Evolutionary conservation across 2,888 invertebrate species (phyloP), one percentile per base, ranked within the genome.

Genomic region (Catocala fraxini): DNA sequence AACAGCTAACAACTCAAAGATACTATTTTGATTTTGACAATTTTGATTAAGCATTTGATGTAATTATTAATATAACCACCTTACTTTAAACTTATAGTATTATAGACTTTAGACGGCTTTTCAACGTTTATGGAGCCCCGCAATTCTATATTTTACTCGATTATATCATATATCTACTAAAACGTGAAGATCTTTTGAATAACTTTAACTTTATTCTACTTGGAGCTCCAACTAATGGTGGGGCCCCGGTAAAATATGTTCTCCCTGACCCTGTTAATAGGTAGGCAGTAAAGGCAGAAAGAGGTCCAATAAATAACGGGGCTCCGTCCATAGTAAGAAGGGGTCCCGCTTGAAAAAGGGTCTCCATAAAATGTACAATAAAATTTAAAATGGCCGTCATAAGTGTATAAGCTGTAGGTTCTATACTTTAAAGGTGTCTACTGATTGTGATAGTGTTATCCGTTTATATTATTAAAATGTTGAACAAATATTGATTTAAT

Each of bases 401-500:
- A 47, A 46, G 13, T 47, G 11, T 47, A n/a, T 25, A 46, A 47
- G 12, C 48, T 59, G 39, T 51, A 35, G 13, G 42, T 43, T 43
- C 9, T 42, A 54, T 47, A 10, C 15, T 11, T 10, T 34, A 39
- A 6, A 54, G 33, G 41, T 67, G 77, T 70, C 66, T 73, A 63
- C 53, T 49, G 34, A 76, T 41, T 73, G 77, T 74, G 74, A 77
- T 74, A 74, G 51, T 63, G 57, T 59, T 60, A 62, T 58, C 46
- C 52, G 57, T 56, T 63, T 58, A 46, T 60, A 66, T 62, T 65
- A 56, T 53, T 57, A 63, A 60, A 73, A 58, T 52, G 51, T 56
- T 73, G 75, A 74, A 77, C 74, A 74, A 74, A 74, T 59, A 39
- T 65, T 63, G 52, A 59, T 49, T 61, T 59, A 53, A 25, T 25